A percentile compares a stretch with the other conserved stretches of the same genome.
These are phyloP conservation scores for Microcebus jonahi DNA, from an alignment of 2,113 vertebrate species.

Conservation along the genomic window DNA sequence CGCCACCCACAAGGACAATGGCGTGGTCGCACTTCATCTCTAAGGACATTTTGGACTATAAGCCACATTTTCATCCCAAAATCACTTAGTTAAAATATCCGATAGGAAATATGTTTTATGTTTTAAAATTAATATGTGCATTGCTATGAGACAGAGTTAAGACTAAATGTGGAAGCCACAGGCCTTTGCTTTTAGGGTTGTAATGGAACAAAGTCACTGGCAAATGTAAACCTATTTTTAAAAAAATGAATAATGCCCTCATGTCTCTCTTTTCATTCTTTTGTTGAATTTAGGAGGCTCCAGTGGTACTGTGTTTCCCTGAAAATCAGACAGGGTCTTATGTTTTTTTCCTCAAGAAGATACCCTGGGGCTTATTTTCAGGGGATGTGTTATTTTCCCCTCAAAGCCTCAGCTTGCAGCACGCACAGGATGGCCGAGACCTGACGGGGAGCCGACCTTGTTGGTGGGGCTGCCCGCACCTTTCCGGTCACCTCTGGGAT, in stretches of 20 bases:
- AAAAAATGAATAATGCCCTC: background rate
- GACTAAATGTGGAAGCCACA: accelerated
- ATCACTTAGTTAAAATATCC: background rate
- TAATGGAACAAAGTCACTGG: too few relatives aligned
- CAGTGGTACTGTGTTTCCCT: too few relatives aligned
- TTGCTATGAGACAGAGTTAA: background rate
- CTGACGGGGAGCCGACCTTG: too few relatives aligned
- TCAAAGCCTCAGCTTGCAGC: too few relatives aligned
- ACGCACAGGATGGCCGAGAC: too few relatives aligned
- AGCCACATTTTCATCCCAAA: background rate
- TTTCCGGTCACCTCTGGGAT: too few relatives aligned
- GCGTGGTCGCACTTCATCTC: accelerated
- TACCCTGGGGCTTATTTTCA: too few relatives aligned
- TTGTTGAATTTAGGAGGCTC: background rate
- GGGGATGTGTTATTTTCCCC: too few relatives aligned
- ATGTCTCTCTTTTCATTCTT: too few relatives aligned
- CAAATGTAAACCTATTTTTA: background rate
- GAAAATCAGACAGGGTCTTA: too few relatives aligned
- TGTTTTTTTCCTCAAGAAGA: too few relatives aligned
- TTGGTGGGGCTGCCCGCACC: too few relatives aligned
- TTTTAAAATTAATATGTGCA: background rate
- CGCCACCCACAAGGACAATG: accelerated
- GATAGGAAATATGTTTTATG: background rate
- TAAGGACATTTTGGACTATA: background rate
- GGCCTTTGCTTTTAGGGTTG: accelerated